phyloP scores from a whole-genome alignment of 2,888 invertebrate species.

The Agriopis leucophaearia region DNA sequence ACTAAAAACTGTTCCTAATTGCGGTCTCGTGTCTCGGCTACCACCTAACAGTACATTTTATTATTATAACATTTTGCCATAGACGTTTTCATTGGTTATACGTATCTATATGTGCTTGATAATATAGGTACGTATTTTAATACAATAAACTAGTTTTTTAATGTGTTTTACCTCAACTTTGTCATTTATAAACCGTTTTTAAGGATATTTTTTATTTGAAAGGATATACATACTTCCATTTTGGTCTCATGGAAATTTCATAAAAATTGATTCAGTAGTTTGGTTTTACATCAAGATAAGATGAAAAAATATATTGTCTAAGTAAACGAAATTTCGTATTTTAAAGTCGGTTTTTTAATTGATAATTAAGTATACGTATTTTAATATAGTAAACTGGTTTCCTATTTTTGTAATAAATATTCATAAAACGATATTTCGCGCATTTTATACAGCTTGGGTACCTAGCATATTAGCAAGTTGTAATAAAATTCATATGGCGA shows the following conservation, averaged over 20 bases:
- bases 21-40: constrained; percentile 26
- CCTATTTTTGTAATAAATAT: not conserved
- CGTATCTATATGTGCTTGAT: not conserved
- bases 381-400: constrained; percentile 11
- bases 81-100: constrained; percentile 2
- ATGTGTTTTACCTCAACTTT: too few species aligned
- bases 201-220: not conserved
- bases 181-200: too few species aligned
- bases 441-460: not conserved
- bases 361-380: not conserved
- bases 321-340: too few species aligned
- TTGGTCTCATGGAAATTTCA: too few species aligned
- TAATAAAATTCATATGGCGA: not conserved
- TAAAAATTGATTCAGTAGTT: too few species aligned
- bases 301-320: too few species aligned
- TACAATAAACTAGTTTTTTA: too few species aligned
- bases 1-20: constrained; percentile 35
- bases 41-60: constrained; percentile 26
- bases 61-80: constrained; percentile 11
- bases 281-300: too few species aligned
- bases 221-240: too few species aligned
- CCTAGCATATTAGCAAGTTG: not conserved
- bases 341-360: too few species aligned
- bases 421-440: not conserved
- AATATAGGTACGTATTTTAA: too few species aligned